phyloP scores from a whole-genome alignment of 2,113 vertebrate species.

The Mormoops blainvillei region DNA sequence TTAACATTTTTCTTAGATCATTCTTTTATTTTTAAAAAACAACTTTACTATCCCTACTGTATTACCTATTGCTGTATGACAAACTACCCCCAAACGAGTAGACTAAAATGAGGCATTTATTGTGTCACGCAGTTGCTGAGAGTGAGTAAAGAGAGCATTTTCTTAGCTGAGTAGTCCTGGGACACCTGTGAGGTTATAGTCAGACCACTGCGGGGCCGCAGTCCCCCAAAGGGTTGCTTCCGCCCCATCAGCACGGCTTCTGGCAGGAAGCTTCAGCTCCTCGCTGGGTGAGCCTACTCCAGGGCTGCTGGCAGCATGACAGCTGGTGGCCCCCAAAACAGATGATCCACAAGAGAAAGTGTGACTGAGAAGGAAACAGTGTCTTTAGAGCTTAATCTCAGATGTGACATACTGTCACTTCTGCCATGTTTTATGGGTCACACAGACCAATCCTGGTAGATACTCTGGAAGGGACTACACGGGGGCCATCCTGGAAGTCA shows the following conservation, averaged over 20 bases:
- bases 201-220: background rate
- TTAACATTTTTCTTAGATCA: background rate
- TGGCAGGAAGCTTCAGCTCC: background rate
- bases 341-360: background rate
- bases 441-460: background rate
- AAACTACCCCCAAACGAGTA: background rate
- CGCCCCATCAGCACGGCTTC: background rate
- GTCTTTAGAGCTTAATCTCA: background rate
- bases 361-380: background rate
- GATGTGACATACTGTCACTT: background rate
- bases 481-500: background rate
- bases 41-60: background rate
- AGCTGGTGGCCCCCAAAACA: background rate
- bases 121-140: background rate
- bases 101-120: background rate
- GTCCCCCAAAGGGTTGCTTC: background rate
- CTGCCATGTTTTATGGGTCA: background rate
- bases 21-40: background rate
- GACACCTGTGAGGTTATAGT: background rate
- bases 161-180: background rate
- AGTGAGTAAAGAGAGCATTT: background rate
- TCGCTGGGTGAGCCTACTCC: background rate
- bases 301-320: background rate
- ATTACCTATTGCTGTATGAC: background rate
- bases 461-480: background rate